A percentile compares a stretch with the other conserved stretches of the same genome.
Evolutionary conservation across 2,888 invertebrate species (phyloP).

Genomic region (Sicus ferrugineus): DNA sequence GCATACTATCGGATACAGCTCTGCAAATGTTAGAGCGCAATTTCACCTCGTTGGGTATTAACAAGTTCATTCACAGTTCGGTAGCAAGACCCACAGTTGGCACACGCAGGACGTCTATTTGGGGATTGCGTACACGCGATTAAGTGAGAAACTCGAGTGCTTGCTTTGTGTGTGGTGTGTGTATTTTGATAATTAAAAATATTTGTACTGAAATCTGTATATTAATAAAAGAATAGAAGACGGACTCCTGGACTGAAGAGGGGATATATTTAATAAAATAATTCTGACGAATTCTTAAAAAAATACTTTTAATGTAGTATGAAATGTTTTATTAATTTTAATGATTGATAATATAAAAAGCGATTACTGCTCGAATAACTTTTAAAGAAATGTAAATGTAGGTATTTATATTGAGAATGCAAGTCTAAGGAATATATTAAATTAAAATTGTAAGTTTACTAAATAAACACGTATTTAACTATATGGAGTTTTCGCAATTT

Average conservation of each 20-base stretch:
- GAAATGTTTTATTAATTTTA: background rate
- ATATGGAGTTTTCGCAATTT: too few species aligned
- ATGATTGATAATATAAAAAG: too few species aligned
- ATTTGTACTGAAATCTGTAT: background rate
- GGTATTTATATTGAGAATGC: too few species aligned
- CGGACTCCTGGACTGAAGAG: too few species aligned
- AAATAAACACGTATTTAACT: background rate
- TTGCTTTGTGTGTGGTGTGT: slow-evolving; percentile 9
- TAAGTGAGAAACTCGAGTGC: slow-evolving; percentile 55
- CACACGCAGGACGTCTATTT: slow-evolving; percentile 84
- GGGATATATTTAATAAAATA: too few species aligned
- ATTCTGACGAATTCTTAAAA: too few species aligned
- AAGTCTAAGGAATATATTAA: background rate
- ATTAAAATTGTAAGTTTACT: background rate
- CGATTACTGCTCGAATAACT: too few species aligned
- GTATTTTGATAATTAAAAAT: too few species aligned
- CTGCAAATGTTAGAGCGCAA: slow-evolving; percentile 67
- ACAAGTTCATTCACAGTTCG: slow-evolving; percentile 81
- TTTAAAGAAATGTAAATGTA: too few species aligned
- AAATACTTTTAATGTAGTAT: background rate
- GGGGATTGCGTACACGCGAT: slow-evolving; percentile 86
- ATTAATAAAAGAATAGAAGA: slow-evolving; percentile 9
- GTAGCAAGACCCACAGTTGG: slow-evolving; percentile 92
- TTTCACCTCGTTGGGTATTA: slow-evolving; percentile 72
- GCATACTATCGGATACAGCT: slow-evolving; percentile 72